Conservation (phyloP, 1,140 invertebrate species). For the Drosophila trapezifrons region DNA sequence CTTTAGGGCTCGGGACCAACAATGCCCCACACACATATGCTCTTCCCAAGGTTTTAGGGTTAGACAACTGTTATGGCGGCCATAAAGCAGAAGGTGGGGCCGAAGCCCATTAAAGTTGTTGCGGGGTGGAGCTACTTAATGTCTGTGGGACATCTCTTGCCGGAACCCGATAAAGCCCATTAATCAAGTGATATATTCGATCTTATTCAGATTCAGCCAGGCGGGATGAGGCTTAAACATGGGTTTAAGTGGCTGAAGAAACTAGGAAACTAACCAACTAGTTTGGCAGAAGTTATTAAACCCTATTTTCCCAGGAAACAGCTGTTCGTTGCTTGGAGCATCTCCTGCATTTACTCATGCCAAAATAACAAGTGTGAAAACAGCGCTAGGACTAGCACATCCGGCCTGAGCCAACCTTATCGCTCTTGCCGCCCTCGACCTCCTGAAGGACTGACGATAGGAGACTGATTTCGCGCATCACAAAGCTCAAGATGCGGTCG, state of each 20-base stretch:
- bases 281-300: too few species aligned
- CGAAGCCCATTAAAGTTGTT: conserved; percentile 28
- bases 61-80: conserved; percentile 51
- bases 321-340: not conserved
- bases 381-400: conserved; percentile 9
- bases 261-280: too few species aligned
- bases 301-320: not conserved
- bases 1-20: conserved; percentile 44
- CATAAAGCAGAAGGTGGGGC: conserved; percentile 23
- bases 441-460: conserved; percentile 33
- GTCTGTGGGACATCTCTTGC: not conserved
- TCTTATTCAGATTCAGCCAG: not conserved
- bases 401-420: conserved; percentile 3
- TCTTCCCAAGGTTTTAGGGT: conserved; percentile 22
- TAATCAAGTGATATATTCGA: conserved; percentile 16
- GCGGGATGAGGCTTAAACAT: not conserved
- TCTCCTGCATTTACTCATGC: conserved; percentile 13
- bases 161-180: conserved; percentile 2
- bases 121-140: conserved; percentile 6
- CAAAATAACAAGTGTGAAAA: conserved; percentile 3
- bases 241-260: not conserved
- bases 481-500: conserved; percentile 43
- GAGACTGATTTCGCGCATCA: conserved; percentile 47
- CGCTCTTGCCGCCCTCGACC: conserved; percentile 31
- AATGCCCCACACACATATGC: conserved; percentile 48